These are phyloP conservation scores for Pegoplata infirma DNA, from an alignment of 2,888 invertebrate genomes.

Conservation along the genomic window DNA sequence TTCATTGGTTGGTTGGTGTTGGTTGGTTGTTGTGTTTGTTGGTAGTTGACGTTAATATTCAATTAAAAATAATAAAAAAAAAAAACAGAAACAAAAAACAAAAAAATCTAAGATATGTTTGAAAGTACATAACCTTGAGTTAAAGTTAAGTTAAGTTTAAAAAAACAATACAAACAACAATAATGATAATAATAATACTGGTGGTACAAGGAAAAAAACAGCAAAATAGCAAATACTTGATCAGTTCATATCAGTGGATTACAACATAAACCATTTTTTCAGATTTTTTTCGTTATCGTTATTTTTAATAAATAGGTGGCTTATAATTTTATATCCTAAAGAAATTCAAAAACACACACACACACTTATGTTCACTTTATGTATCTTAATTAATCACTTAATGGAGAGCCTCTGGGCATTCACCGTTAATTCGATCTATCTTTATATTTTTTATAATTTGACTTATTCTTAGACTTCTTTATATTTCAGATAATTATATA, in stretches of 20 bases:
- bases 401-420: conserved; percentile 4
- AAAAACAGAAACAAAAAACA: conserved; percentile 13
- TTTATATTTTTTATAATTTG: neutral
- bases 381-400: conserved; percentile 22
- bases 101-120: conserved; percentile 47
- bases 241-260: neutral
- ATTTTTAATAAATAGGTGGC: neutral
- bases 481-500: conserved; percentile 31
- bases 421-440: neutral
- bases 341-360: neutral
- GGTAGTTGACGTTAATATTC: conserved; percentile 48
- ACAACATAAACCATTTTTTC: neutral
- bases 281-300: too few relatives aligned
- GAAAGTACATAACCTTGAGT: conserved; percentile 61
- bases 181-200: conserved; percentile 34
- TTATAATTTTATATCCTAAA: neutral
- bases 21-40: conserved; percentile 1
- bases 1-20: neutral
- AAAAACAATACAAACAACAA: conserved; percentile 17
- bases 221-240: conserved; percentile 12
- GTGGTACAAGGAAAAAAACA: conserved; percentile 28
- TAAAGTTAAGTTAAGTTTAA: conserved; percentile 48
- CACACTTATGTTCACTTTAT: neutral
- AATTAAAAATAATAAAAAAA: conserved; percentile 52
- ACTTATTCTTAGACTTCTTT: neutral